phyloP scores from a whole-genome alignment of 2,797 vertebrate species.

The Sternarchorhynchus goeldii region DNA sequence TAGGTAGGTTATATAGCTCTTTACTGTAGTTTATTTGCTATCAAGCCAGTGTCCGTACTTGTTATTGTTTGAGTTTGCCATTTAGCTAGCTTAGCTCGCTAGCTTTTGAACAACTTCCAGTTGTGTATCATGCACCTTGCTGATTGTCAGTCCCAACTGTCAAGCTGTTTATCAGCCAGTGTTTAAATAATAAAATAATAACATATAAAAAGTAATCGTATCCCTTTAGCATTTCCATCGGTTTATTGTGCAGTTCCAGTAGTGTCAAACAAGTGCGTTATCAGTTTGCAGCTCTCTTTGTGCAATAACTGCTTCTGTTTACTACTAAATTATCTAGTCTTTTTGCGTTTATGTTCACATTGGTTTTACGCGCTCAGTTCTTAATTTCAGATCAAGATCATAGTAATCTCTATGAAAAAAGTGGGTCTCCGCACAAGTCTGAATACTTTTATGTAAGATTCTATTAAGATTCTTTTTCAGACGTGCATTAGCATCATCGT shows the following conservation, averaged over 20 bases:
- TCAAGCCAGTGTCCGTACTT: neutral
- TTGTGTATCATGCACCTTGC: neutral
- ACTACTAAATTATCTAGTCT: too few relatives aligned
- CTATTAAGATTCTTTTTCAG: too few relatives aligned
- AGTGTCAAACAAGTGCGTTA: neutral
- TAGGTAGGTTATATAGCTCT: too few relatives aligned
- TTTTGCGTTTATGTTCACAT: neutral
- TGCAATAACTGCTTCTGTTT: neutral
- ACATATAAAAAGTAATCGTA: neutral
- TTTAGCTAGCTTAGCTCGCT: neutral
- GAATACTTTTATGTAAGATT: neutral
- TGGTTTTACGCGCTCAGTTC: neutral
- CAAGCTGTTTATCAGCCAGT: neutral
- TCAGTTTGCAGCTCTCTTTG: neutral
- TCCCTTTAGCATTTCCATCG: neutral
- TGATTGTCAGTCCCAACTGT: slow-evolving; percentile 7
- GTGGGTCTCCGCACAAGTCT: neutral
- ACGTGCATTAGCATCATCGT: neutral
- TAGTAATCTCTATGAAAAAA: too few relatives aligned
- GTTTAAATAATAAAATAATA: slow-evolving; percentile 1
- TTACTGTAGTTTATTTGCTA: neutral
- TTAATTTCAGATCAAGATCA: neutral
- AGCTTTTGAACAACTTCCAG: neutral
- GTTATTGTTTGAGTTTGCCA: neutral
- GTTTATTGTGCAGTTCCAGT: neutral